Evolutionary conservation across 2,888 invertebrate species (phyloP).

Genomic region (Anarsia innoxiella): DNA sequence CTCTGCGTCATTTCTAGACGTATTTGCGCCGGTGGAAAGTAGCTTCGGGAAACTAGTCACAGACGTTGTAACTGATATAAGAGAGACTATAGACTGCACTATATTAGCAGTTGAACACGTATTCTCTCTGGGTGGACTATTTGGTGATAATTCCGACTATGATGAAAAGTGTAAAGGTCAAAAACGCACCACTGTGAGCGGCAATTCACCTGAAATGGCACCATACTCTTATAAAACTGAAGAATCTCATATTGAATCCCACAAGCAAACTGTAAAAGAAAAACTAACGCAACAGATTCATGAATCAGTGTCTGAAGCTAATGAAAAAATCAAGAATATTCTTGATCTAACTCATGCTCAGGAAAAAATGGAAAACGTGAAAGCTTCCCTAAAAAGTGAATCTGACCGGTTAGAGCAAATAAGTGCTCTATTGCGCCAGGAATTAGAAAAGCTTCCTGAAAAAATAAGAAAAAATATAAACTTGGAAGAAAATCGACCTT

Average conservation of each 20-base stretch:
- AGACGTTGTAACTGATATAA: slow-evolving; percentile 51
- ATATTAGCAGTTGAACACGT: slow-evolving; percentile 49
- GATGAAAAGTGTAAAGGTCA: slow-evolving; percentile 23
- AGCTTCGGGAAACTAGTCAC: slow-evolving; percentile 48
- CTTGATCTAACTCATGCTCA: slow-evolving; percentile 22
- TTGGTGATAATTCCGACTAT: slow-evolving; percentile 24
- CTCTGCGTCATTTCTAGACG: slow-evolving; percentile 42
- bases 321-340: slow-evolving; percentile 25
- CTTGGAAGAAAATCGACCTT: slow-evolving; percentile 23
- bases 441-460: slow-evolving; percentile 39
- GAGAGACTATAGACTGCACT: slow-evolving; percentile 52
- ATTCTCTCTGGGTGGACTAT: slow-evolving; percentile 28
- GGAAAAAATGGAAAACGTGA: slow-evolving; percentile 26
- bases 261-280: slow-evolving; percentile 13
- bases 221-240: too few relatives aligned
- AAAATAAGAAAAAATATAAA: slow-evolving; percentile 29
- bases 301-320: slow-evolving; percentile 24
- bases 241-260: too few relatives aligned
- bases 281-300: slow-evolving; percentile 20
- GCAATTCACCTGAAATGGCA: too few relatives aligned
- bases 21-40: slow-evolving; percentile 39
- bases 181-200: background rate
- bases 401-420: slow-evolving; percentile 36
- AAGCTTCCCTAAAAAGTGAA: slow-evolving; percentile 32
- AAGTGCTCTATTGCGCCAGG: slow-evolving; percentile 33